Evolutionary conservation across 2,113 vertebrate genomes (phyloP).

Genomic region (Chionis minor): DNA sequence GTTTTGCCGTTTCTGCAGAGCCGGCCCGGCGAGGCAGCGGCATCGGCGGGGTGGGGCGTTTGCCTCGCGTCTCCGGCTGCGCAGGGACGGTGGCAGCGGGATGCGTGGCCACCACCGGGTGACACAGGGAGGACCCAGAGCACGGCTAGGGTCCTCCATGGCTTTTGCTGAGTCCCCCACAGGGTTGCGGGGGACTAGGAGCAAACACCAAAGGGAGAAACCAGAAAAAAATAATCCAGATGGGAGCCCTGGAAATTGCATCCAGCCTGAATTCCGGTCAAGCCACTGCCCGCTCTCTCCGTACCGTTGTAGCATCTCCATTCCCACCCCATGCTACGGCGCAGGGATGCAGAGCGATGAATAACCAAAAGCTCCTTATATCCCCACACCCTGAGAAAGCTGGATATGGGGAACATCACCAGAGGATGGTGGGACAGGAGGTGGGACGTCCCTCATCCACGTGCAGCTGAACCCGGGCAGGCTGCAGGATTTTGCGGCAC

Average conservation of each 20-base stretch:
- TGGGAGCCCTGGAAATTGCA: background rate
- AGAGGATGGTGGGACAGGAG: background rate
- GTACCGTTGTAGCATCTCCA: background rate
- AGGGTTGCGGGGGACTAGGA: background rate
- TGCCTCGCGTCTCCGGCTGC: rapidly evolving
- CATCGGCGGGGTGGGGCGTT: background rate
- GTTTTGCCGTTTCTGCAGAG: background rate
- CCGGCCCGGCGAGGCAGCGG: background rate
- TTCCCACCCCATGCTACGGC: background rate
- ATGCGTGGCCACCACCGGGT: rapidly evolving
- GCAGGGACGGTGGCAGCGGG: background rate
- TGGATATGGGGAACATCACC: background rate
- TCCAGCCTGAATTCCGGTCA: background rate
- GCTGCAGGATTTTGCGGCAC: background rate
- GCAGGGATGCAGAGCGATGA: rapidly evolving
- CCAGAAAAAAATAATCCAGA: background rate
- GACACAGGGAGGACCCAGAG: background rate
- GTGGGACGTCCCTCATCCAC: rapidly evolving
- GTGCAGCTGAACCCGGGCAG: background rate
- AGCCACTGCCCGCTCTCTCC: background rate
- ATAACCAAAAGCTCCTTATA: background rate
- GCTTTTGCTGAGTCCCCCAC: background rate
- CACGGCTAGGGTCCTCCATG: background rate
- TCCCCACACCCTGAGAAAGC: background rate
- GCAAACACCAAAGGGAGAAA: background rate